These are phyloP conservation scores for Deilephila porcellus DNA, from an alignment of 2,888 invertebrate genomes.

Conservation along the genomic window DNA sequence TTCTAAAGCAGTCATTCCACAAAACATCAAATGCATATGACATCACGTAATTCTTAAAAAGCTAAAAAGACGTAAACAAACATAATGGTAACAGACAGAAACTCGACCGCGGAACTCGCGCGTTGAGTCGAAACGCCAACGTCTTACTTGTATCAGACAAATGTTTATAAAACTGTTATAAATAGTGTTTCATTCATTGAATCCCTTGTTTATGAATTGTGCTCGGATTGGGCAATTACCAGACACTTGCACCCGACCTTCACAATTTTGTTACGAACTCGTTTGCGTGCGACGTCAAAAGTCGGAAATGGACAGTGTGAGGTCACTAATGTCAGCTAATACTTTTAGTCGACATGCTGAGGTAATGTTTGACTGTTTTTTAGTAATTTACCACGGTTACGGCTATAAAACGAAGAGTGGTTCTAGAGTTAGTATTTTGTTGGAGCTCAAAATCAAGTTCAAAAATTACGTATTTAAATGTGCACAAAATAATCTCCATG, in stretches of 20 bases:
- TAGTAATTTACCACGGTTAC: background rate
- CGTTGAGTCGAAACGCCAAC: slow-evolving; percentile 7
- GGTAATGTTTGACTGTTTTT: background rate
- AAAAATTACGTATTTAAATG: no score
- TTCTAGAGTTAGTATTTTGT: no score
- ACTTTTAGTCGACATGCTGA: slow-evolving; percentile 5
- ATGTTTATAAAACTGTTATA: slow-evolving; percentile 29
- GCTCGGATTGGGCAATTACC: slow-evolving; percentile 27
- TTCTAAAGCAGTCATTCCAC: background rate
- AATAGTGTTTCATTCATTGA: slow-evolving; percentile 31
- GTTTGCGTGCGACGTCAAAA: slow-evolving; percentile 28
- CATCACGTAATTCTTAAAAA: background rate
- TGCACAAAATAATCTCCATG: no score
- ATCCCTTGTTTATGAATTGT: slow-evolving; percentile 29
- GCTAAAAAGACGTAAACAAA: background rate
- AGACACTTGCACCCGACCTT: slow-evolving; percentile 22
- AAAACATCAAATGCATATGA: background rate
- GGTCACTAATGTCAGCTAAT: slow-evolving; percentile 23
- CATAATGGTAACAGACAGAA: slow-evolving; percentile 6
- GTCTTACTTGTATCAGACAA: slow-evolving; percentile 17
- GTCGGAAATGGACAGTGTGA: slow-evolving; percentile 27
- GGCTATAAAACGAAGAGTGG: background rate
- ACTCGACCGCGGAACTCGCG: background rate
- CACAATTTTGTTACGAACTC: slow-evolving; percentile 10
- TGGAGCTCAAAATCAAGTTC: no score